Evolutionary conservation across 2,888 invertebrate genomes (phyloP).

Genomic region (Achlya flavicornis): DNA sequence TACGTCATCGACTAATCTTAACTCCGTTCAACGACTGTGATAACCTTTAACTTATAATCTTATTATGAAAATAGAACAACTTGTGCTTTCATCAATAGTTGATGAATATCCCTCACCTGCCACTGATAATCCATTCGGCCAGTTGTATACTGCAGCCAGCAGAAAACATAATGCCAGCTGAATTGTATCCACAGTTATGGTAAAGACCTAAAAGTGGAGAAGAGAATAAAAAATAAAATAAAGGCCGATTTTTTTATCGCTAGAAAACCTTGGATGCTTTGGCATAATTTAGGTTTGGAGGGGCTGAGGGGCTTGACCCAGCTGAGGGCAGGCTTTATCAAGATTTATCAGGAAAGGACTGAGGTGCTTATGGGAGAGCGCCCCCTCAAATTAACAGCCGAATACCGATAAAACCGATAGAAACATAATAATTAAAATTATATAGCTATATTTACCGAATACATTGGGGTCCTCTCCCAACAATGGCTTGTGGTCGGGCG

Average conservation of each 20-base stretch:
- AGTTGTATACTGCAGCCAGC: slow-evolving; percentile 94
- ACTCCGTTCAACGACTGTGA: neutral
- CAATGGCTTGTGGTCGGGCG: slow-evolving; percentile 94
- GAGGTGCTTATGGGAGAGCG: no score
- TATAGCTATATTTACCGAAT: slow-evolving; percentile 65
- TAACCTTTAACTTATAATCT: neutral
- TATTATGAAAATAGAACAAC: neutral
- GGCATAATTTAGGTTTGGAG: no score
- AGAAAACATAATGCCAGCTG: slow-evolving; percentile 95
- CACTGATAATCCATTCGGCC: slow-evolving; percentile 92
- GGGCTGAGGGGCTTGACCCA: no score
- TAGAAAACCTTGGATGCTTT: neutral
- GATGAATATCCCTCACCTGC: slow-evolving; percentile 67
- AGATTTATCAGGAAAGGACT: no score
- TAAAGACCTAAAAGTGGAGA: slow-evolving; percentile 85
- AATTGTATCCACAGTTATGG: slow-evolving; percentile 95
- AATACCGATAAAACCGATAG: no score
- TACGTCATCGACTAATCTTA: neutral
- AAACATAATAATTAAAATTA: neutral
- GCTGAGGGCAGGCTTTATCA: no score
- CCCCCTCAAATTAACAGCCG: no score
- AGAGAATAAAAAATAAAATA: slow-evolving; percentile 4
- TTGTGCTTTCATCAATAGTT: neutral
- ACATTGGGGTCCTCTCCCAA: slow-evolving; percentile 90
- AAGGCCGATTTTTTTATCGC: neutral